A percentile compares a stretch with the other conserved stretches of the same genome.
These are phyloP conservation scores for Nannoperca obscura DNA, from an alignment of 2,797 vertebrate species.

Conservation along the genomic window DNA sequence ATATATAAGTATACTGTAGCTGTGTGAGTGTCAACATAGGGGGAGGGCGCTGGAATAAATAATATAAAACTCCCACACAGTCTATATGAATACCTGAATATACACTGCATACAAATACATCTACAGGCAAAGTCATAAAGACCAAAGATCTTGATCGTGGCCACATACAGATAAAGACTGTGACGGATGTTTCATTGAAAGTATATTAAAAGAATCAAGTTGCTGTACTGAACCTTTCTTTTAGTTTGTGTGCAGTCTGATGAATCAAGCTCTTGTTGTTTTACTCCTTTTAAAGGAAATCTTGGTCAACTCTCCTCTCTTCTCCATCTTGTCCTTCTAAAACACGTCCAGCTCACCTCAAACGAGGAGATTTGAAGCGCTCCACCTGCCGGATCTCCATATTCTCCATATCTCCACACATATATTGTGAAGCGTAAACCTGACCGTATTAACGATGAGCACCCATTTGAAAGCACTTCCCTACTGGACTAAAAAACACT, in stretches of 20 bases:
- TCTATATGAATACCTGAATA: neutral
- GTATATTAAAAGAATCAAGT: too few relatives aligned
- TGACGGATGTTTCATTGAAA: too few relatives aligned
- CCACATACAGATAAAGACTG: too few relatives aligned
- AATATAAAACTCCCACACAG: too few relatives aligned
- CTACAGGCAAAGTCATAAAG: neutral
- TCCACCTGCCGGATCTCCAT: neutral
- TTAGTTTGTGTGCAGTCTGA: too few relatives aligned
- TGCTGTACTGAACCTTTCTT: too few relatives aligned
- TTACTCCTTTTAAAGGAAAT: neutral
- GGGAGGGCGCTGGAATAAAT: too few relatives aligned
- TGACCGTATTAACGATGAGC: neutral
- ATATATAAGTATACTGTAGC: too few relatives aligned
- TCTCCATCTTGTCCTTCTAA: neutral
- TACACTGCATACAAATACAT: neutral
- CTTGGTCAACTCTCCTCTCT: neutral
- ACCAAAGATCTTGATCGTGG: neutral
- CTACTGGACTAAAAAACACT: neutral
- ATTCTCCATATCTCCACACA: too few relatives aligned
- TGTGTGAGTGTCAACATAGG: too few relatives aligned
- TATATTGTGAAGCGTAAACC: neutral
- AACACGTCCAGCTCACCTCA: neutral
- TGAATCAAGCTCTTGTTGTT: neutral
- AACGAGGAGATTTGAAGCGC: neutral
- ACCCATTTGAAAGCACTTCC: constrained; percentile 6